Conservation (phyloP, 1,140 invertebrate species). For the Drosophila bipectinata region DNA sequence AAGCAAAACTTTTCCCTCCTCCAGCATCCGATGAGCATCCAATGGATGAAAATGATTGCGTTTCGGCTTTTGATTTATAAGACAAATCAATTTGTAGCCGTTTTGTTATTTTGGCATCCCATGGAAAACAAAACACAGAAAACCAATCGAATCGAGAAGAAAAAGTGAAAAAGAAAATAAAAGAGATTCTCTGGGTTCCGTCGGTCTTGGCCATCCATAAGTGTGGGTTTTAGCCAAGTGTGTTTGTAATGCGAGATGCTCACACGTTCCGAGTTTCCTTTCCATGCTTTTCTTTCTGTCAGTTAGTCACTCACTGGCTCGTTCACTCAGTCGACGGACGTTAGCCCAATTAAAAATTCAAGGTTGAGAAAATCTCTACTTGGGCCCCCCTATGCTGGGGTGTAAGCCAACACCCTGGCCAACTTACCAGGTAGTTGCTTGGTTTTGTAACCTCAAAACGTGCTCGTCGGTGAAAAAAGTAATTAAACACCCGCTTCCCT, state of each 20-base stretch:
- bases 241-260: constrained; percentile 58
- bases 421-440: constrained; percentile 31
- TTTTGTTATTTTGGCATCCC: constrained; percentile 55
- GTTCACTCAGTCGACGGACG: constrained; percentile 29
- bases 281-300: constrained; percentile 18
- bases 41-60: constrained; percentile 32
- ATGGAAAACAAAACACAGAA: constrained; percentile 42
- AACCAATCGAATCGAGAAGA: constrained; percentile 17
- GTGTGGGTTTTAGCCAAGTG: constrained; percentile 25
- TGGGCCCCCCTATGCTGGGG: constrained; percentile 15
- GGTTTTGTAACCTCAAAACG: constrained; percentile 69
- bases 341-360: constrained; percentile 76
- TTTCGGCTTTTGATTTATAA: constrained; percentile 65
- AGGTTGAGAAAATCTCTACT: constrained; percentile 71
- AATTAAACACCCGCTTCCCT: constrained; percentile 49
- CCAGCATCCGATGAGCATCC: background rate
- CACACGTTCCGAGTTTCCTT: constrained; percentile 58
- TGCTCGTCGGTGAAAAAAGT: constrained; percentile 69
- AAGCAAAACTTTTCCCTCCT: constrained; percentile 42
- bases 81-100: constrained; percentile 75
- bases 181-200: constrained; percentile 13
- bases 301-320: constrained; percentile 19
- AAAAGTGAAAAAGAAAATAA: constrained; percentile 21
- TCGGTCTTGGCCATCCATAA: constrained; percentile 43
- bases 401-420: constrained; percentile 45